Percentiles rank a stretch among this genome's conserved stretches.
Conservation (phyloP, 2,113 vertebrate genomes). For the Aptenodytes forsteri region DNA sequence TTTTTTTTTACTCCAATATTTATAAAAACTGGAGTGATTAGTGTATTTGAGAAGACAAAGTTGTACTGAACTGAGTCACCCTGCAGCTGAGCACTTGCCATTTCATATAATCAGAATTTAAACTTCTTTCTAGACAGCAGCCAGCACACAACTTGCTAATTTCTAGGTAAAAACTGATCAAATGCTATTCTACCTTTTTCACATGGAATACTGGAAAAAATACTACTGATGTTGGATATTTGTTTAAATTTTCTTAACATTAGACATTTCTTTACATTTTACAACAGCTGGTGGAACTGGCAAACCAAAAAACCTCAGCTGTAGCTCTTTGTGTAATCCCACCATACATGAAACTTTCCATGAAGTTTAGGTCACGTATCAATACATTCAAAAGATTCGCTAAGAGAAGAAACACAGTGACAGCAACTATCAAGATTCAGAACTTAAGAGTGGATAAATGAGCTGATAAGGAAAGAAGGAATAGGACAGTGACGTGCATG, state of each 20-base stretch:
- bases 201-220: neutral
- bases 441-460: neutral
- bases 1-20: neutral
- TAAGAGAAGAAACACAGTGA: neutral
- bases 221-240: neutral
- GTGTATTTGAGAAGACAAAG: neutral
- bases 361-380: neutral
- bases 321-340: neutral
- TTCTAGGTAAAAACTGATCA: neutral
- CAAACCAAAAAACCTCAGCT: neutral
- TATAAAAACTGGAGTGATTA: neutral
- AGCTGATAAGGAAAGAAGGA: neutral
- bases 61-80: neutral
- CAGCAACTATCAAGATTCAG: neutral
- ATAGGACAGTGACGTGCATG: accelerated
- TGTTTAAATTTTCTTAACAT: neutral
- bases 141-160: neutral
- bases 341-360: accelerated
- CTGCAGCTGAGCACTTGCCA: neutral
- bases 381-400: accelerated
- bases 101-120: neutral
- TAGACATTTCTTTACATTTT: neutral
- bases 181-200: neutral
- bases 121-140: neutral
- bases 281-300: neutral